Base-by-base conservation (phyloP, 2,113 vertebrate species). In the Delphinus delphis region DNA sequence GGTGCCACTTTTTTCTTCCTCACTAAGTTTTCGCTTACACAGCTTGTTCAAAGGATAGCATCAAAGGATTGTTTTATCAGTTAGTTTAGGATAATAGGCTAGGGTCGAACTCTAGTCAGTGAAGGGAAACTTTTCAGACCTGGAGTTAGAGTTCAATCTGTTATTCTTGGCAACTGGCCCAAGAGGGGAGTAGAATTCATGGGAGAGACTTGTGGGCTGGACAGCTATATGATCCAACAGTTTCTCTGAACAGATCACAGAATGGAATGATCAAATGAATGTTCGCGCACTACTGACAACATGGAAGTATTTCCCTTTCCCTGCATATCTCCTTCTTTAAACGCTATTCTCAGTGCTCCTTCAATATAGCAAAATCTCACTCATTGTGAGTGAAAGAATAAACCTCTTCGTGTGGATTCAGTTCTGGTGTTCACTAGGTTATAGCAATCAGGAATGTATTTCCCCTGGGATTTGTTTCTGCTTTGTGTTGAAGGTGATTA, bases 61-160 rank as follows among this genome's bases (percentile, higher is more conserved):
- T 99, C 98, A 99, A 99, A 99, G 98, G 96, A 47, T 88, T 98
- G 77, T 97, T 98, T 98, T 98, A 98, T 99, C 98, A 98, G 97
- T 98, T 98, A 98, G 96, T 96, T 97, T 98, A 95, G 97, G 97
- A 96, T 98, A 98, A 98, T 97, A 98, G 98, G 97, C 97, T 91
- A 50, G 65, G 98, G 98, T 98, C 98, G 97, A 98, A 98, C 98
- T 98, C 97, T 93, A 95, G 96, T 97, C 97, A 97, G 96, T 95
- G 97, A 98, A 98, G 95, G 97, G 98, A 98, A 98, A 98, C 98
- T 98, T 98, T 98, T 98, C 98, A 98, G 98, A 98, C 98, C 97
- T 93, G 97, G 92, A 98, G 98, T 97, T 98, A 93, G 98, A 98
- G 97, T 98, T 98, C 98, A 98, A 98, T 98, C 97, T 98, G 98